phyloP scores from a whole-genome alignment of 1,140 invertebrate species.

The Pseudomyrmex sp. region DNA sequence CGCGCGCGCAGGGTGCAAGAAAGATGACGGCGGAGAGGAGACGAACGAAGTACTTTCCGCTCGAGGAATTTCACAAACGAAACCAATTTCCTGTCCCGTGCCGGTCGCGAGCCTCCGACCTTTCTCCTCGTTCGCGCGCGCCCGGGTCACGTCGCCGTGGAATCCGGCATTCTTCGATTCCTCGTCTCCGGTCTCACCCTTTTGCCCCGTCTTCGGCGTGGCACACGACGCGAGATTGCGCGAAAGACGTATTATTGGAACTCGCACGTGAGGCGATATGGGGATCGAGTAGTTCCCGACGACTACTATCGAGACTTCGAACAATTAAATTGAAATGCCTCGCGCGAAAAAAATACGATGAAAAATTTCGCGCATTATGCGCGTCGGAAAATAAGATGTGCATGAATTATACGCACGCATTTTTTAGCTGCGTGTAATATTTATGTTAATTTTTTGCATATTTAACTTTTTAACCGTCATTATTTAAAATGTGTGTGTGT shows the following conservation, averaged over 20 bases:
- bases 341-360: neutral
- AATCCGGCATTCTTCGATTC: slow-evolving; percentile 55
- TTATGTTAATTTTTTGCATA: neutral
- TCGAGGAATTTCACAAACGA: slow-evolving; percentile 73
- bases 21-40: slow-evolving; percentile 30
- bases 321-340: slow-evolving; percentile 12
- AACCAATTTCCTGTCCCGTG: slow-evolving; percentile 70
- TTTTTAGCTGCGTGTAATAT: neutral
- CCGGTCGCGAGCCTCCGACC: slow-evolving; percentile 43
- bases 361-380: neutral
- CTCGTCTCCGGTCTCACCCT: slow-evolving; percentile 9
- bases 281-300: neutral
- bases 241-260: slow-evolving; percentile 49
- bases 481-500: no score
- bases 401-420: neutral
- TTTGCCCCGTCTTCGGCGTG: neutral
- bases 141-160: slow-evolving; percentile 31
- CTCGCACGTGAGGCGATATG: slow-evolving; percentile 31
- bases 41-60: slow-evolving; percentile 55
- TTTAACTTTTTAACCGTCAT: neutral
- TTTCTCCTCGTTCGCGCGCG: slow-evolving; percentile 22
- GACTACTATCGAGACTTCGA: neutral
- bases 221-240: slow-evolving; percentile 5
- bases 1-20: neutral
- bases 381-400: neutral